Percentiles rank a stretch among this genome's conserved stretches.
phyloP scores from a whole-genome alignment of 2,888 invertebrate genomes.

The Rhagium mordax region DNA sequence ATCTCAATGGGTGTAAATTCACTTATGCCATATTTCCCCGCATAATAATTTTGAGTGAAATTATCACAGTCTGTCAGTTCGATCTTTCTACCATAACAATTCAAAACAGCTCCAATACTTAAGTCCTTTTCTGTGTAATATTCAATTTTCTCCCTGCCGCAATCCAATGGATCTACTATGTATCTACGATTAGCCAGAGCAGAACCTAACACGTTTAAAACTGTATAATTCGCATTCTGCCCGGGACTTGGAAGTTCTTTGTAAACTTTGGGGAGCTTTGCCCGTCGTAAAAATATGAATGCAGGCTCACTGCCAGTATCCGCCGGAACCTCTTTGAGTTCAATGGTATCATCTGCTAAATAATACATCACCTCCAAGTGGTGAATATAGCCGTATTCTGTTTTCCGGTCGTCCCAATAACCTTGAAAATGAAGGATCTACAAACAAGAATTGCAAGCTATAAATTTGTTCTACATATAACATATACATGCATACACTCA shows the following conservation, averaged over 20 bases:
- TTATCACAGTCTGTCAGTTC: conserved; percentile 88
- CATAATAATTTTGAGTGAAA: conserved; percentile 89
- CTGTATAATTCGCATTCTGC: conserved; percentile 70
- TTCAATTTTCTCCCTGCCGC: conserved; percentile 70
- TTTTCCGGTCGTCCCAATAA: conserved; percentile 91
- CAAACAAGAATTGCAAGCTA: conserved; percentile 30
- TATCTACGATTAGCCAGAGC: conserved; percentile 73
- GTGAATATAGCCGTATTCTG: conserved; percentile 84
- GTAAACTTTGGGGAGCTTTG: conserved; percentile 83
- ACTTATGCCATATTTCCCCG: conserved; percentile 71
- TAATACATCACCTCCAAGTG: conserved; percentile 87
- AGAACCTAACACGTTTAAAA: conserved; percentile 78
- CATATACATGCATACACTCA: too few species aligned
- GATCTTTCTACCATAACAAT: conserved; percentile 86
- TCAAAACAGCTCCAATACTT: conserved; percentile 83
- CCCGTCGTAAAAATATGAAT: conserved; percentile 82
- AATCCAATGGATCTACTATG: conserved; percentile 74
- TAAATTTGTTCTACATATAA: too few species aligned
- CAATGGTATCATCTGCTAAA: conserved; percentile 90
- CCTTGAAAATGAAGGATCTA: conserved; percentile 83
- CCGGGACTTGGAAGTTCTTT: conserved; percentile 71
- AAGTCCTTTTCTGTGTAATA: conserved; percentile 83
- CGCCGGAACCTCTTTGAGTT: conserved; percentile 83
- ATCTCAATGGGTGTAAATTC: conserved; percentile 76
- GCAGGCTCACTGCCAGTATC: conserved; percentile 82